A percentile compares a stretch with the other conserved stretches of the same genome.
Evolutionary conservation across 1,140 invertebrate species (phyloP).

Genomic region (Trichonephila inaurata): DNA sequence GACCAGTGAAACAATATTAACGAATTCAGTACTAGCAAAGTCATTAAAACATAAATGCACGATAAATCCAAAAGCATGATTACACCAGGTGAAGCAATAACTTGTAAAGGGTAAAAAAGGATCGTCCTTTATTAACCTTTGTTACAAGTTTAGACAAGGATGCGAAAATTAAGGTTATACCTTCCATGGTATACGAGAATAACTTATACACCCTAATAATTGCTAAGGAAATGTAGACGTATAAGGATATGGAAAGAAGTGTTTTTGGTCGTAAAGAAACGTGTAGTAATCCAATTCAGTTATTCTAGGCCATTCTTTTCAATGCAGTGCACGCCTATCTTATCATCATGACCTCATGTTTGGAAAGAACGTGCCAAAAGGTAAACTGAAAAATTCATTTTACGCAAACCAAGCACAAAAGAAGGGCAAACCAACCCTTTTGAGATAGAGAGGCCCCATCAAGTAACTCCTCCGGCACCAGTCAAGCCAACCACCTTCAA

Average conservation of each 20-base stretch:
- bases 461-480: slow-evolving; percentile 20
- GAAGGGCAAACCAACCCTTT: slow-evolving; percentile 69
- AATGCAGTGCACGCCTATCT: slow-evolving; percentile 46
- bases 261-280: slow-evolving; percentile 13
- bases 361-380: slow-evolving; percentile 46
- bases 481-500: slow-evolving; percentile 26
- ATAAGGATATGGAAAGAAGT: slow-evolving; percentile 29
- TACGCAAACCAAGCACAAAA: slow-evolving; percentile 43
- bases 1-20: too few relatives aligned
- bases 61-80: background rate
- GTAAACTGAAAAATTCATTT: slow-evolving; percentile 46
- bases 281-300: slow-evolving; percentile 34
- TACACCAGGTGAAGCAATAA: background rate
- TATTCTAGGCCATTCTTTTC: slow-evolving; percentile 42
- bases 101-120: background rate
- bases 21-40: background rate
- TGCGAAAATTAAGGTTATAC: slow-evolving; percentile 28
- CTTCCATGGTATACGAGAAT: background rate
- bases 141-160: slow-evolving; percentile 5
- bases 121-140: background rate
- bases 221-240: slow-evolving; percentile 27
- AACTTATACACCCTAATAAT: slow-evolving; percentile 38
- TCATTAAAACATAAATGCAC: background rate
- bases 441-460: slow-evolving; percentile 24
- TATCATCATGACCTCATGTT: slow-evolving; percentile 43